Evolutionary conservation across 2,888 invertebrate species (phyloP).

Genomic region (Machimus rusticus): DNA sequence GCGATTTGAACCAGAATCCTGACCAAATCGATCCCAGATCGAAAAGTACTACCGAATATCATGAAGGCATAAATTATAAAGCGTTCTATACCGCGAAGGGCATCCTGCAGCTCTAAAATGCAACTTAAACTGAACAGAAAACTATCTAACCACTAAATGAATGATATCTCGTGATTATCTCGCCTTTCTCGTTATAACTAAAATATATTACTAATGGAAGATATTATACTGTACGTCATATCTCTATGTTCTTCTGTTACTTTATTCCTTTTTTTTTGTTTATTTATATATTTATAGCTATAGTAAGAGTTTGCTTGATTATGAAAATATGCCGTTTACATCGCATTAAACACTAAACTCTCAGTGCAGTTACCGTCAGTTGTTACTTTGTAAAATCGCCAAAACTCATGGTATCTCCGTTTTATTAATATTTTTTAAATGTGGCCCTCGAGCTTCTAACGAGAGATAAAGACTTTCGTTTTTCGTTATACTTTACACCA

Average conservation of each 20-base stretch:
- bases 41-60: slow-evolving; percentile 7
- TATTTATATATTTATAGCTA: slow-evolving; percentile 14
- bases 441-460: background rate
- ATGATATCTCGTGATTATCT: slow-evolving; percentile 9
- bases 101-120: slow-evolving; percentile 11
- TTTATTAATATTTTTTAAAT: background rate
- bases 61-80: slow-evolving; percentile 38
- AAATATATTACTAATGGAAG: slow-evolving; percentile 39
- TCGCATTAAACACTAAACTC: background rate
- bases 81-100: slow-evolving; percentile 1
- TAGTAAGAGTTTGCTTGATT: slow-evolving; percentile 26
- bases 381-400: background rate
- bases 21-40: background rate
- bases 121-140: slow-evolving; percentile 20
- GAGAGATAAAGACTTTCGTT: background rate
- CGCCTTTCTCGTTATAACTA: slow-evolving; percentile 18
- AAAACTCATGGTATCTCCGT: background rate
- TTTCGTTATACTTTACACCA: too few relatives aligned
- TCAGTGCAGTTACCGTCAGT: background rate
- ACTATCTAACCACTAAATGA: slow-evolving; percentile 26
- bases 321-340: slow-evolving; percentile 14
- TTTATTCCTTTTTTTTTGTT: slow-evolving; percentile 12
- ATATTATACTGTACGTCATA: slow-evolving; percentile 36
- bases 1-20: background rate
- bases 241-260: slow-evolving; percentile 22